These are phyloP conservation scores for Brachionus plicatilis DNA, from an alignment of 1,140 invertebrate genomes.

Conservation along the genomic window DNA sequence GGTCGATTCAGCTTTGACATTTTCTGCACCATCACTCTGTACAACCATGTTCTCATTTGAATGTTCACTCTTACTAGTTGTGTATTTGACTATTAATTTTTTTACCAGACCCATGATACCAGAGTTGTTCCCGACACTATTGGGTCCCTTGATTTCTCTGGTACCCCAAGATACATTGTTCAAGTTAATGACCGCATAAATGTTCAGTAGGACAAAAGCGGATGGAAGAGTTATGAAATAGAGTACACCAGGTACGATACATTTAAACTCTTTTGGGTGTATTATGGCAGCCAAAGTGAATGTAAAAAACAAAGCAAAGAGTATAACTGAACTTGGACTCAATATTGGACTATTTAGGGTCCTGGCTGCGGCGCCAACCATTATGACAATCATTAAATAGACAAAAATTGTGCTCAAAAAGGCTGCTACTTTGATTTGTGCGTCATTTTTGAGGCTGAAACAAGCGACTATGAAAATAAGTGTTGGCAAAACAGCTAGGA, in stretches of 20 bases:
- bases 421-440: constrained; percentile 53
- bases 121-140: constrained; percentile 42
- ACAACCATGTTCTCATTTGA: background rate
- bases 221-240: constrained; percentile 51
- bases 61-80: background rate
- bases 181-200: constrained; percentile 50
- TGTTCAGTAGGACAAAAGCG: constrained; percentile 50
- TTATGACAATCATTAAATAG: constrained; percentile 50
- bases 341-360: constrained; percentile 43
- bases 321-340: constrained; percentile 48
- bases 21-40: background rate
- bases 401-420: constrained; percentile 50
- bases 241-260: constrained; percentile 47
- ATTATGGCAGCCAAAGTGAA: constrained; percentile 48
- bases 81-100: background rate
- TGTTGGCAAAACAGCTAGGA: constrained; percentile 57
- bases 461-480: constrained; percentile 57
- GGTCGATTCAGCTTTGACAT: constrained; percentile 38
- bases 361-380: constrained; percentile 47
- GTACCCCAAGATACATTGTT: constrained; percentile 50
- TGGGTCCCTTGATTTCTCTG: constrained; percentile 45
- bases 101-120: constrained; percentile 50
- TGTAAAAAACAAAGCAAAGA: constrained; percentile 44
- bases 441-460: constrained; percentile 54
- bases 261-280: constrained; percentile 49